Percentiles rank a stretch among this genome's conserved stretches.
Conservation (phyloP, 2,797 vertebrate genomes). For the Pampus argenteus region DNA sequence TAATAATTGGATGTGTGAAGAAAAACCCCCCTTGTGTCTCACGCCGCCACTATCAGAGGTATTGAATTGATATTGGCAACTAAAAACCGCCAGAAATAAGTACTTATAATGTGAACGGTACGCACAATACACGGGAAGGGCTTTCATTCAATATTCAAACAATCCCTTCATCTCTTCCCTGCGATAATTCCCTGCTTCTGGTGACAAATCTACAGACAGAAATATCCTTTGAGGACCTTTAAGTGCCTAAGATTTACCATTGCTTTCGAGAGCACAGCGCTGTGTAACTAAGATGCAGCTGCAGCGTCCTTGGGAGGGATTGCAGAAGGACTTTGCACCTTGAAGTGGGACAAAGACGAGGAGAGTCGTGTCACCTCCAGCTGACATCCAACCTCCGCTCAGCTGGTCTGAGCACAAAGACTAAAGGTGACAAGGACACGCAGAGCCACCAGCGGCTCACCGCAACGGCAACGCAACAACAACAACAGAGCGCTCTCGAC, state of each 20-base stretch:
- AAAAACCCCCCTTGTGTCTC: slow-evolving; percentile 71
- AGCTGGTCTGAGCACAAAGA: slow-evolving; percentile 75
- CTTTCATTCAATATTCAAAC: slow-evolving; percentile 63
- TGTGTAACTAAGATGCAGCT: slow-evolving; percentile 73
- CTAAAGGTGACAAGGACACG: slow-evolving; percentile 76
- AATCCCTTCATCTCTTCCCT: slow-evolving; percentile 72
- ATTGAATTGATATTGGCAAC: slow-evolving; percentile 77
- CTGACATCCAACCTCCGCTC: too few species aligned
- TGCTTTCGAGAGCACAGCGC: slow-evolving; percentile 50
- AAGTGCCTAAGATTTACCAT: slow-evolving; percentile 69
- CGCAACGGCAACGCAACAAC: slow-evolving; percentile 47
- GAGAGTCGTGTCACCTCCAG: slow-evolving; percentile 79
- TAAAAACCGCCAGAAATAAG: slow-evolving; percentile 66
- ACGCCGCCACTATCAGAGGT: slow-evolving; percentile 61
- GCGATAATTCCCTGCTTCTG: slow-evolving; percentile 66
- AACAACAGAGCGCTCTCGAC: slow-evolving; percentile 23
- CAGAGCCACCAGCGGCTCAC: slow-evolving; percentile 47
- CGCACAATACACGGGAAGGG: slow-evolving; percentile 48
- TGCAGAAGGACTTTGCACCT: slow-evolving; percentile 79
- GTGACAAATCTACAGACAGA: slow-evolving; percentile 68
- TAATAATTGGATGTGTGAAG: slow-evolving; percentile 80
- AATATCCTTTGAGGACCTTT: slow-evolving; percentile 73
- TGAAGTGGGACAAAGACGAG: slow-evolving; percentile 76
- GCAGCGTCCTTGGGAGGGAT: slow-evolving; percentile 74
- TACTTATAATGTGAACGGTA: slow-evolving; percentile 66